A percentile compares a stretch with the other conserved stretches of the same genome.
Evolutionary conservation across 2,797 vertebrate genomes (phyloP).

Genomic region (Oreochromis grahami): DNA sequence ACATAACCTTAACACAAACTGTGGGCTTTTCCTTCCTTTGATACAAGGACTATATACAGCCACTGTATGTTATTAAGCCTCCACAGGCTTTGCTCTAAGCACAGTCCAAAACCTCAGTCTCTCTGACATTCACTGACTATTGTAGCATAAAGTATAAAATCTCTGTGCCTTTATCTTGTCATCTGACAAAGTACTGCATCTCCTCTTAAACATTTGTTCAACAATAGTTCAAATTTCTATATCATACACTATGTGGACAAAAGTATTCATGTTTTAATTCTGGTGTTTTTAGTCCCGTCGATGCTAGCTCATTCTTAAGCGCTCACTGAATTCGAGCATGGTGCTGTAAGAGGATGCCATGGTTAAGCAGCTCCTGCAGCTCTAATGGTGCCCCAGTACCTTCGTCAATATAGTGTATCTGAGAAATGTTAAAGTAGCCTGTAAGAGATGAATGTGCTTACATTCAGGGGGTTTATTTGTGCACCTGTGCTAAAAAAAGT

Average conservation of each 20-base stretch:
- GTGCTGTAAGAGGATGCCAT: too few species aligned
- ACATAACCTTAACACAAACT: neutral
- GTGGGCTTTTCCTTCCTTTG: neutral
- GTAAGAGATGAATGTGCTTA: neutral
- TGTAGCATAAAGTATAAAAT: neutral
- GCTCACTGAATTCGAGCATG: neutral
- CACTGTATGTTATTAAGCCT: neutral
- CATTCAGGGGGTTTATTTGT: neutral
- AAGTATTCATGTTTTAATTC: neutral
- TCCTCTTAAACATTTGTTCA: neutral
- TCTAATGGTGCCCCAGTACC: neutral
- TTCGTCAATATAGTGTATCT: neutral
- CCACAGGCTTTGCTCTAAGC: neutral
- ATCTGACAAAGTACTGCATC: neutral
- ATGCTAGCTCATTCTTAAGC: neutral
- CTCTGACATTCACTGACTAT: neutral
- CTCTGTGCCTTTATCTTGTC: neutral
- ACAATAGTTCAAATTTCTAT: neutral
- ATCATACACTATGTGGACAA: neutral
- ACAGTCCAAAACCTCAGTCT: neutral
- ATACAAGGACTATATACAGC: neutral
- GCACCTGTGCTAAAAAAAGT: neutral
- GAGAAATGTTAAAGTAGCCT: neutral
- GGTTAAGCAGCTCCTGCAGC: neutral
- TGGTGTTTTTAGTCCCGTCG: rapidly evolving